phyloP scores from a whole-genome alignment of 1,140 invertebrate species.

The Plectus sambesii region DNA sequence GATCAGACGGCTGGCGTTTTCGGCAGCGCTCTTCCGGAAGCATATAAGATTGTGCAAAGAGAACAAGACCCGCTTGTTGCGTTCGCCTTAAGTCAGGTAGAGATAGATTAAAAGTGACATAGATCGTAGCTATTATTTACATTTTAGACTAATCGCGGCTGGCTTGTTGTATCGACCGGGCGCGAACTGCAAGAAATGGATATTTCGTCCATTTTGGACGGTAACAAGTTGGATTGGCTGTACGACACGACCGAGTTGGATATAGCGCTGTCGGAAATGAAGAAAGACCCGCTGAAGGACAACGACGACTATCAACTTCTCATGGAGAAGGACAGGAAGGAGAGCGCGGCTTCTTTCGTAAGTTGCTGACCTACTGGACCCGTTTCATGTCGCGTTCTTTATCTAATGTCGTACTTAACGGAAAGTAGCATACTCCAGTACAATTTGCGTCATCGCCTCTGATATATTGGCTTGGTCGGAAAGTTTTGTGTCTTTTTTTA shows the following conservation, averaged over 20 bases:
- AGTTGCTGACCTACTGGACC: conserved; percentile 16
- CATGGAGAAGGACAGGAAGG: conserved; percentile 3
- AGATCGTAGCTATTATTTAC: conserved; percentile 15
- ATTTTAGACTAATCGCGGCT: conserved; percentile 61
- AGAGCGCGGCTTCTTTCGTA: conserved; percentile 24
- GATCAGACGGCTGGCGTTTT: conserved; percentile 24
- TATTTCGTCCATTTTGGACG: conserved; percentile 61
- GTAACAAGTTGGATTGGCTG: conserved; percentile 27
- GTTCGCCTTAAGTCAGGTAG: conserved; percentile 84
- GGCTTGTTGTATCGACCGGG: conserved; percentile 80
- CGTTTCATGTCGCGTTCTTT: too few species aligned
- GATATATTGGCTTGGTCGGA: too few species aligned
- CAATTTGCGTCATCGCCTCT: too few species aligned
- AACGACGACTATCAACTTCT: conserved; percentile 44
- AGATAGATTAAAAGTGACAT: conserved; percentile 8
- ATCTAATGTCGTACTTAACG: too few species aligned
- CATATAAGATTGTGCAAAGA: conserved; percentile 91
- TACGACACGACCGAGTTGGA: conserved; percentile 36
- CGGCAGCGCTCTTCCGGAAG: conserved; percentile 31
- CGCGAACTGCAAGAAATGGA: conserved; percentile 95
- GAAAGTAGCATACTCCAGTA: too few species aligned
- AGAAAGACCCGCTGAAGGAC: conserved; percentile 34
- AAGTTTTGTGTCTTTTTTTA: too few species aligned
- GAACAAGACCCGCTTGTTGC: conserved; percentile 95
- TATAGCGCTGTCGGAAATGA: conserved; percentile 28